Conservation (phyloP, 2,797 vertebrate genomes). For the Staurois parvus region DNA sequence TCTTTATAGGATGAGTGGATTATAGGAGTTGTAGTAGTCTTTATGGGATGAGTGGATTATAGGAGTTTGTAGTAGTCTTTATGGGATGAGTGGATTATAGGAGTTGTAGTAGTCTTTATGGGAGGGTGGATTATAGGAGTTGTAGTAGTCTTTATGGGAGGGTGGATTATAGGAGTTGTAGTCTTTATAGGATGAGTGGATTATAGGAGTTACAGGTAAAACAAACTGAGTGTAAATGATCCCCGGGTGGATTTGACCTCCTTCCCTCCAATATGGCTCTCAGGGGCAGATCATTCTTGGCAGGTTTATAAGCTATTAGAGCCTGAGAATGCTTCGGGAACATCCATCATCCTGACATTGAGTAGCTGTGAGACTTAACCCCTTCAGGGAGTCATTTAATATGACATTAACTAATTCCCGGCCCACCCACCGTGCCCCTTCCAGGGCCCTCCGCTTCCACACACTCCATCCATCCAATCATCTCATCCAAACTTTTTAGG, state of each 20-base stretch:
- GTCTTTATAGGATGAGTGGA: too few species aligned
- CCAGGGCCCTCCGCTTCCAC: not conserved
- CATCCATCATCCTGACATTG: conserved; percentile 52
- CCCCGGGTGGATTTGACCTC: conserved; percentile 9
- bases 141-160: too few species aligned
- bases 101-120: too few species aligned
- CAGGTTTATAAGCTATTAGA: conserved; percentile 56
- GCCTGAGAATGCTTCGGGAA: conserved; percentile 30
- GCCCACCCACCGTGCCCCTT: conserved; percentile 1
- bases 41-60: too few species aligned
- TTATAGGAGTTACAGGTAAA: conserved; percentile 23
- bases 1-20: too few species aligned
- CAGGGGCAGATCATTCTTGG: conserved; percentile 43
- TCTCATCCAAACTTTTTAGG: too few species aligned
- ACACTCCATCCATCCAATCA: too few species aligned
- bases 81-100: too few species aligned
- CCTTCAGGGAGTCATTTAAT: conserved; percentile 22
- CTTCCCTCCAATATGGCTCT: conserved; percentile 18
- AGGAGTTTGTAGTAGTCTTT: too few species aligned
- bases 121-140: too few species aligned
- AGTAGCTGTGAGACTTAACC: conserved; percentile 50
- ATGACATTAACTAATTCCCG: not conserved
- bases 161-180: not conserved
- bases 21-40: too few species aligned
- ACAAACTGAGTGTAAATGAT: not conserved